A percentile compares a stretch with the other conserved stretches of the same genome.
Conservation (phyloP, 2,113 vertebrate genomes). For the Hypomesus transpacificus region DNA sequence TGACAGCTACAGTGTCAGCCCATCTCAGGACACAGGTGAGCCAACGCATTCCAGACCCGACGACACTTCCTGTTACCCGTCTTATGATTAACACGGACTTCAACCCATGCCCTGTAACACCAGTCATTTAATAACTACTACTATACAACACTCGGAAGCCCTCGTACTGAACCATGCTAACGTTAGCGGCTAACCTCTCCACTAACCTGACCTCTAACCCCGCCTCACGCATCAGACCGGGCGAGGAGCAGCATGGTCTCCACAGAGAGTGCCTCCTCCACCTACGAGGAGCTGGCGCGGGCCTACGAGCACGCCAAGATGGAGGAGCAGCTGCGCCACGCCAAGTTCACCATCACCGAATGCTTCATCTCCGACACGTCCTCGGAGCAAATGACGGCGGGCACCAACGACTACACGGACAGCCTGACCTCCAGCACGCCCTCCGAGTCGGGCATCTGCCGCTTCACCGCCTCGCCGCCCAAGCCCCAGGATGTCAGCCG, state of each 20-base stretch:
- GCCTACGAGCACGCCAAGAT: conserved; percentile 98
- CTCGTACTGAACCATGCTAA: conserved; percentile 16
- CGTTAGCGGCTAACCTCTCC: conserved; percentile 34
- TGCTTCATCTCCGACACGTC: conserved; percentile 99
- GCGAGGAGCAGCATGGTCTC: conserved; percentile 99
- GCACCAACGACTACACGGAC: conserved; percentile 98
- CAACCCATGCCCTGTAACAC: background rate
- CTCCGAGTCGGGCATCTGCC: conserved; percentile 97
- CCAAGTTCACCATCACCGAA: conserved; percentile 98
- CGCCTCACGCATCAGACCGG: conserved; percentile 74
- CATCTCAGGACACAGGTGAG: conserved; percentile 97
- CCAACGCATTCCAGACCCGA: background rate
- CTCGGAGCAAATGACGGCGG: conserved; percentile 95
- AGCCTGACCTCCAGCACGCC: conserved; percentile 97
- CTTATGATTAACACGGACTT: background rate
- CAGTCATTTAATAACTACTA: background rate
- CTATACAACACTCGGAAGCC: conserved; percentile 11
- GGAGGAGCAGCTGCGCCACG: conserved; percentile 96
- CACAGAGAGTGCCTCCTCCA: conserved; percentile 98
- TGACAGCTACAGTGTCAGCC: conserved; percentile 98
- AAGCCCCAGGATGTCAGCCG: conserved; percentile 95
- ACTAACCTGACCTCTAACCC: conserved; percentile 34
- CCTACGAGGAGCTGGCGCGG: conserved; percentile 94
- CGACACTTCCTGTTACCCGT: background rate
- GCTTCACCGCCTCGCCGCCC: conserved; percentile 95